A percentile compares a stretch with the other conserved stretches of the same genome.
These are phyloP conservation scores for Rana temporaria DNA, from an alignment of 2,113 vertebrate genomes.

Conservation along the genomic window DNA sequence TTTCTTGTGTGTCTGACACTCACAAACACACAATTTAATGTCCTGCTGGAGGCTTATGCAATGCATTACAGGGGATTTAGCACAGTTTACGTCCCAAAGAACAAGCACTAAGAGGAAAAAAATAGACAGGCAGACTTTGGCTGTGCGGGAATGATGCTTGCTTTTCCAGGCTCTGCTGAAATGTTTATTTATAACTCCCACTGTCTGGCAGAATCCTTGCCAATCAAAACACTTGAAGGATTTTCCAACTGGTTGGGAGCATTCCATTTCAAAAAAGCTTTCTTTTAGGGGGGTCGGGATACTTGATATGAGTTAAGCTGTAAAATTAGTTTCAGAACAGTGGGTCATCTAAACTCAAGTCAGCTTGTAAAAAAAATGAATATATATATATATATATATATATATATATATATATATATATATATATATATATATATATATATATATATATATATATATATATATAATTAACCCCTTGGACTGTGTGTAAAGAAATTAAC, in stretches of 20 bases:
- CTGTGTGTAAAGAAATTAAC: slow-evolving; percentile 20
- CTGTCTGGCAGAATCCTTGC: slow-evolving; percentile 80
- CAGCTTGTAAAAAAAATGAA: slow-evolving; percentile 38
- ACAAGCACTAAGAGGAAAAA: slow-evolving; percentile 48
- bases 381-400: slow-evolving; percentile 4
- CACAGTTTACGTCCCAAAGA: slow-evolving; percentile 65
- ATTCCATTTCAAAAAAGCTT: slow-evolving; percentile 81
- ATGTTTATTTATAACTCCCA: slow-evolving; percentile 86
- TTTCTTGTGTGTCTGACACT: slow-evolving; percentile 50
- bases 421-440: not conserved
- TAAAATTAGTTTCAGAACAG: slow-evolving; percentile 86
- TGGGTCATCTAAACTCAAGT: slow-evolving; percentile 70
- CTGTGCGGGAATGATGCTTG: slow-evolving; percentile 74
- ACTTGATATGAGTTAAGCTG: slow-evolving; percentile 81
- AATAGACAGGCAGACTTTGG: slow-evolving; percentile 60
- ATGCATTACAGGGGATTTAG: slow-evolving; percentile 81
- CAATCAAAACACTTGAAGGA: slow-evolving; percentile 82
- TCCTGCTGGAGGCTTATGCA: slow-evolving; percentile 77
- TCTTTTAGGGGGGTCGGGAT: slow-evolving; percentile 72
- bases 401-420: slow-evolving; percentile 1
- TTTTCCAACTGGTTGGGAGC: slow-evolving; percentile 78
- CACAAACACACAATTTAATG: slow-evolving; percentile 69
- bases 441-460: slow-evolving; percentile 8
- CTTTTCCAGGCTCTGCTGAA: slow-evolving; percentile 81
- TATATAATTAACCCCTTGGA: slow-evolving; percentile 10